Percentiles rank a stretch among this genome's conserved stretches.
Conservation (phyloP, 1,140 invertebrate species). For the Nasonia vitripennis region DNA sequence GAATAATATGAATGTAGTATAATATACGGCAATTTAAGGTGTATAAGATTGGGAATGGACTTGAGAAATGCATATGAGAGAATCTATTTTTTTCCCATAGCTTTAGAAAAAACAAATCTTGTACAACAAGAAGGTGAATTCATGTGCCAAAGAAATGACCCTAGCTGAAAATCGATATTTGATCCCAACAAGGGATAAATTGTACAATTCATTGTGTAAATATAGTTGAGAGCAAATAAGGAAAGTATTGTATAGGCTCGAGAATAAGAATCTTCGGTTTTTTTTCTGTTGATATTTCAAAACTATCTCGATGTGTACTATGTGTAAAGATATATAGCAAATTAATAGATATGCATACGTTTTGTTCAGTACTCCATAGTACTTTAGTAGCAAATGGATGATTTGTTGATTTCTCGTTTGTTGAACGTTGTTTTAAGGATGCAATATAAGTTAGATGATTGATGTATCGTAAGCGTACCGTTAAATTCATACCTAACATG, state of each 20-base stretch:
- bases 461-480: neutral
- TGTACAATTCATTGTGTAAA: conserved; percentile 46
- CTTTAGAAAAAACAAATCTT: conserved; percentile 51
- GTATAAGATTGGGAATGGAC: conserved; percentile 29
- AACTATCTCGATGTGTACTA: conserved; percentile 15
- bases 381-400: neutral
- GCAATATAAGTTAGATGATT: neutral
- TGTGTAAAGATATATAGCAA: neutral
- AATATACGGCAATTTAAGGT: neutral
- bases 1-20: too few species aligned
- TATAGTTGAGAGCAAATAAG: conserved; percentile 41
- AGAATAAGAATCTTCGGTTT: neutral
- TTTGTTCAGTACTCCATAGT: neutral
- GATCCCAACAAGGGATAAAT: conserved; percentile 45
- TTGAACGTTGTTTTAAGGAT: neutral
- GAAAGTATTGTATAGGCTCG: conserved; percentile 14
- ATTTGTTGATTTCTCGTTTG: conserved; percentile 1
- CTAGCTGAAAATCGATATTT: conserved; percentile 53
- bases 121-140: conserved; percentile 68
- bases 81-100: conserved; percentile 59
- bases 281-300: conserved; percentile 23
- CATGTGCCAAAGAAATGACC: conserved; percentile 71
- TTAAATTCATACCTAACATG: neutral
- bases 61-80: conserved; percentile 54
- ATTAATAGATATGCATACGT: neutral